Percentiles rank a stretch among this genome's conserved stretches.
Evolutionary conservation across 1,140 invertebrate genomes (phyloP).

Genomic region (Caenorhabditis elegans): WBcel235 BX284606.5:5668501-5669000

Average conservation of each 20-base stretch:
- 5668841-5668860: slow-evolving; percentile 2
- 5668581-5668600: neutral
- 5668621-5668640: neutral
- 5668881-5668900: slow-evolving; percentile 25
- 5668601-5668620: slow-evolving; percentile 6
- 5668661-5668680: too few relatives aligned
- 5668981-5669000: neutral
- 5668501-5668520: neutral
- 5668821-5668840: slow-evolving; percentile 21
- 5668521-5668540: neutral
- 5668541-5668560: neutral
- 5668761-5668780: neutral
- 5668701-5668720: too few relatives aligned
- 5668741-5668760: too few relatives aligned
- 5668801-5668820: slow-evolving; percentile 20
- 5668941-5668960: slow-evolving; percentile 4
- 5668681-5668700: too few relatives aligned
- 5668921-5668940: neutral
- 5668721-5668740: too few relatives aligned
- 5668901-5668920: slow-evolving; percentile 13
- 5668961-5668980: slow-evolving; percentile 22
- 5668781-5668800: neutral
- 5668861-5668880: slow-evolving; percentile 12
- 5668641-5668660: neutral
- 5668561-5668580: neutral